Evolutionary conservation across 23 tunicate species (phyloP), one percentile per base, ranked within the genome.

Genomic region (Halocynthia aurantium): DNA sequence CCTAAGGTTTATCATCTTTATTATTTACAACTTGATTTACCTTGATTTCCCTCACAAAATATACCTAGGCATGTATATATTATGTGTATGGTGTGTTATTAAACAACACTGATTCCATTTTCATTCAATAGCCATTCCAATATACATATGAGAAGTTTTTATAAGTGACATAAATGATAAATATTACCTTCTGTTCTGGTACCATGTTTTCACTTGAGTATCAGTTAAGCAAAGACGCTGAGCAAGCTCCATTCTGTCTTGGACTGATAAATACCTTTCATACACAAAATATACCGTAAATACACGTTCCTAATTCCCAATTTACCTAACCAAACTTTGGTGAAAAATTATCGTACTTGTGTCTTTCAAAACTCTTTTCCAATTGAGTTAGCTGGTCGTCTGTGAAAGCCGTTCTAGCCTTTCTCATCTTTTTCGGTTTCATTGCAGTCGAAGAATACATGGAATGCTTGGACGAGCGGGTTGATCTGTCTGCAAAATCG

Each of bases 201-300:
- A 89, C 96, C 96, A 89, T 17, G 96, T 89, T 55, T 89, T 89
- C 49, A 89, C 96, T 62, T 89, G 96, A 6, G 88, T 84, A 68
- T 89, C 96, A 7, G 85, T 53, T 56, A 89, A 60, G 53, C 76
- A 52, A 10, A 89, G 75, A 8, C 80, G 53, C 62, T 80, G 80
- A 8, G 96, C 96, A 51, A 89, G 75, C 7, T 89, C 88, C 57
- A 60, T 84, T 52, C 96, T 52, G 20, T 84, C 87, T 69, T 80
- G 85, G 6, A 89, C 96, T 4, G 96, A 74, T 15, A 89, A 68
- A 67, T 89, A 89, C 71, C 96, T 89, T 72, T 10, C 79, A 82
- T 15, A 52, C 5, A 76, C 19, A 13, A 61, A 51, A 15, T 68
- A 0, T 17, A 15, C 12, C 18, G 2, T n/a, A 17, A n/a, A 68